Percentiles rank a stretch among this genome's conserved stretches.
Evolutionary conservation across 2,888 invertebrate genomes (phyloP).

Genomic region (Spialia ferax): DNA sequence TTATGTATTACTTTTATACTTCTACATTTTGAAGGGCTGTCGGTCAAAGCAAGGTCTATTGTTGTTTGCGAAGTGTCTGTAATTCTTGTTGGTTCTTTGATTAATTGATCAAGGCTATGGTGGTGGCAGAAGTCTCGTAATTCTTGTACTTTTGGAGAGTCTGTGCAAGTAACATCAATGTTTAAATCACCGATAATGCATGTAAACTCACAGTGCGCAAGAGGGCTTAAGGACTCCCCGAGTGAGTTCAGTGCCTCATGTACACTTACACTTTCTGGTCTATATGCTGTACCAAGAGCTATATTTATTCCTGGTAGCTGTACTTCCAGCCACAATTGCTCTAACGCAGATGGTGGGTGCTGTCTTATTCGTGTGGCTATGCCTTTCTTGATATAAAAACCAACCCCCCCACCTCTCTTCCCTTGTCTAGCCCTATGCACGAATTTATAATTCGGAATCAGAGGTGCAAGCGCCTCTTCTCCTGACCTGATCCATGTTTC

Average conservation of each 20-base stretch:
- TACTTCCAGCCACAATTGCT: background rate
- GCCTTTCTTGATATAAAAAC: constrained; percentile 36
- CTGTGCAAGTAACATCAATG: background rate
- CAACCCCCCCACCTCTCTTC: constrained; percentile 39
- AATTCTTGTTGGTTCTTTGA: constrained; percentile 17
- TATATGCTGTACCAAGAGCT: constrained; percentile 5
- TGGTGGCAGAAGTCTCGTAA: constrained; percentile 7
- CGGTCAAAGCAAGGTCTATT: constrained; percentile 11
- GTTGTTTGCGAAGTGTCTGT: background rate
- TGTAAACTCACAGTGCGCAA: background rate
- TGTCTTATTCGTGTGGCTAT: background rate
- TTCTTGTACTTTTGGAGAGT: background rate
- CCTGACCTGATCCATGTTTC: constrained; percentile 40
- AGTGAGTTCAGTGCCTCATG: background rate
- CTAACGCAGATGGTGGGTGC: background rate
- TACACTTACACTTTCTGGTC: constrained; percentile 3
- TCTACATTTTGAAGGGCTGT: too few species aligned
- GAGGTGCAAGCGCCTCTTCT: constrained; percentile 31
- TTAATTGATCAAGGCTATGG: constrained; percentile 14
- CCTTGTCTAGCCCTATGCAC: constrained; percentile 24
- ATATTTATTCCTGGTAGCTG: constrained; percentile 25
- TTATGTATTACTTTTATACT: too few species aligned
- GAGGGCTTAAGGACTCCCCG: background rate
- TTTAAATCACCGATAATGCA: background rate
- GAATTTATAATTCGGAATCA: constrained; percentile 30